Evolutionary conservation across 2,113 vertebrate species (phyloP), one percentile per base, ranked within the genome.

Genomic region (Chaenogobius annularis): DNA sequence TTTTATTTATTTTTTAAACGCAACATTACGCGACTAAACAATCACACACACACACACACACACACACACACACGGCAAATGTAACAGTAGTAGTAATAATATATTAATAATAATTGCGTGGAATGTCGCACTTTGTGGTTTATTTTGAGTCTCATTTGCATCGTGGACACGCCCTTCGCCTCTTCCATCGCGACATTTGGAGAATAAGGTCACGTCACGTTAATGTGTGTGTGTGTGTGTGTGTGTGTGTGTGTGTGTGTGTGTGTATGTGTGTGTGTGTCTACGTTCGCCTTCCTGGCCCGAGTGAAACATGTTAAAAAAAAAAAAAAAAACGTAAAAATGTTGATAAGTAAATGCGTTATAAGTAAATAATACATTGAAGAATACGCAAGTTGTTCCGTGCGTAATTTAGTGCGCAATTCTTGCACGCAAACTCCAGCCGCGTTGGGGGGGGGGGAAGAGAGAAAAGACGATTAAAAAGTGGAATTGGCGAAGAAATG

Each of bases 131-230:
- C 43, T 5, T 44, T 72, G 66, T 37, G 26, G 22, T 3, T n/a
- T 10, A 59, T 69, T 79, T 72, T 40, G n/a, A 54, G 50, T 78
- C 66, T 55, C 43, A 84, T 84, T 81, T 73, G 63, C 46, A 48
- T 78, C 55, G 59, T 75, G 80, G 83, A 80, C 83, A 88, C 87
- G 88, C 85, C 88, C 84, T 80, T 61, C 77, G 63, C 78, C 23
- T 67, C 55, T 71, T 12, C 26, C 56, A 70, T 55, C 66, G 48
- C 44, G 56, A 20, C 13, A 22, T 40, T 66, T 79, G n/a, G 26
- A 72, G 10, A 81, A 75, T 56, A 75, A 68, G 58, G 74, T 74
- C 78, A 82, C 15, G 62, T 65, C 19, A 1, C 17, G 26, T 61
- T 35, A 61, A 35, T 35, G 17, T n/a, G n/a, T n/a, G n/a, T n/a